phyloP scores from a whole-genome alignment of 2,113 vertebrate species.

The Arizona elegans region DNA sequence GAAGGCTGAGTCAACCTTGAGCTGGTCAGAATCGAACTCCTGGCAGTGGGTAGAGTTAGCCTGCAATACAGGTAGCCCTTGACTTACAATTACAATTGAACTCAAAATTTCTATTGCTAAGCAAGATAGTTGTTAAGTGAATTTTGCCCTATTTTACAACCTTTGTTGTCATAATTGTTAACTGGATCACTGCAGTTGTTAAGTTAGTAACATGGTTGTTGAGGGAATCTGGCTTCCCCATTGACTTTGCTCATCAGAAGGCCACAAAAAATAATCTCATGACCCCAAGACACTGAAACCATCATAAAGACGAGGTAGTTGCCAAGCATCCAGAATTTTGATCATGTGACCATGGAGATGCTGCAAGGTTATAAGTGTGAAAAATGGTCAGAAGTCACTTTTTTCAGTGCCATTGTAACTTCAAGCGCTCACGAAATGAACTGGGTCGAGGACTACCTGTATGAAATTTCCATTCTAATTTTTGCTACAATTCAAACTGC shows the following conservation, averaged over 20 bases:
- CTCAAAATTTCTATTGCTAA: neutral
- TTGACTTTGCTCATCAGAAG: neutral
- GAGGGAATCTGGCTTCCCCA: neutral
- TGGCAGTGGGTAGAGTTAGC: neutral
- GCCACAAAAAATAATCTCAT: neutral
- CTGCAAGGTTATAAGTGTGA: neutral
- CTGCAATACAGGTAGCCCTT: too few relatives aligned
- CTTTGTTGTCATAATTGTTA: neutral
- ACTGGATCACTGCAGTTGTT: neutral
- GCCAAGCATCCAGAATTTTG: neutral
- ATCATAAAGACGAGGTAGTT: neutral
- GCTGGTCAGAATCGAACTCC: too few relatives aligned
- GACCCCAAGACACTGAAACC: neutral
- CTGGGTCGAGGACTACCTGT: neutral
- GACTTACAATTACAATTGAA: neutral
- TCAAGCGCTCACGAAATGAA: neutral
- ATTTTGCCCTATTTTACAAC: neutral
- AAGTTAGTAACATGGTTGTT: neutral
- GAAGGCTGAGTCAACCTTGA: too few relatives aligned
- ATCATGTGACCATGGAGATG: fast-evolving
- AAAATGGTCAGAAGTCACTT: neutral
- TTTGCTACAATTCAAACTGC: neutral
- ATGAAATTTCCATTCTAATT: neutral
- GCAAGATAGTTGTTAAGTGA: neutral
- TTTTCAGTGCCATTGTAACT: neutral